Conservation (phyloP, 1,140 invertebrate genomes). For the Drosophila sulfurigaster region DNA sequence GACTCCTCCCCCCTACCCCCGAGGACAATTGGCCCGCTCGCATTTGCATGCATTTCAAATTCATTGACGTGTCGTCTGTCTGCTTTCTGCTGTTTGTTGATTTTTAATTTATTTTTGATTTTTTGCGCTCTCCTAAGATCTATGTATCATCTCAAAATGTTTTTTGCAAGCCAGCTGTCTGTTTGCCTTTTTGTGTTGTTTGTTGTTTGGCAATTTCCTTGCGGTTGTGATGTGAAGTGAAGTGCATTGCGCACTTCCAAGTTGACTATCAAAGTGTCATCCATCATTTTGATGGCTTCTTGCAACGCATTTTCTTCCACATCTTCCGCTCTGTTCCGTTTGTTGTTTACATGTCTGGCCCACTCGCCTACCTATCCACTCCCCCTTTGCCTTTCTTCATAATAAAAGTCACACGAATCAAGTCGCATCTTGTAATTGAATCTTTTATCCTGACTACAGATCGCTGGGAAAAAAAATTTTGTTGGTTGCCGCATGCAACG, state of each 20-base stretch:
- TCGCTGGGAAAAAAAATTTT: conserved; percentile 61
- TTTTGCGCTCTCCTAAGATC: conserved; percentile 56
- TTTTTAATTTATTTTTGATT: conserved; percentile 81
- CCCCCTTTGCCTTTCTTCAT: not conserved
- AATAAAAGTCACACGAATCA: conserved; percentile 66
- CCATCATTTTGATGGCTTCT: conserved; percentile 77
- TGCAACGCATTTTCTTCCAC: conserved; percentile 37
- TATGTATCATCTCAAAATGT: not conserved
- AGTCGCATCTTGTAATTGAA: conserved; percentile 71
- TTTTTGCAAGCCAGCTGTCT: conserved; percentile 25
- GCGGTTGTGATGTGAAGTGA: conserved; percentile 71
- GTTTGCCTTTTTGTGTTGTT: conserved; percentile 13
- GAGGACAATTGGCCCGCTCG: conserved; percentile 54
- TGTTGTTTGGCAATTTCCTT: conserved; percentile 63
- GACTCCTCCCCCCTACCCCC: conserved; percentile 5
- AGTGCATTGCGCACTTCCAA: conserved; percentile 35
- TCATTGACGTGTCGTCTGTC: conserved; percentile 75
- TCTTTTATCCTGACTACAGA: conserved; percentile 70
- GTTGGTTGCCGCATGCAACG: conserved; percentile 19
- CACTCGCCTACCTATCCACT: conserved; percentile 26
- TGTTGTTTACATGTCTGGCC: conserved; percentile 73
- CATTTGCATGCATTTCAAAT: conserved; percentile 76
- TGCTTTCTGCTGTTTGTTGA: conserved; percentile 70
- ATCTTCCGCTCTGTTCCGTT: conserved; percentile 13
- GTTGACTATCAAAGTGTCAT: conserved; percentile 76